Conservation (phyloP, 1,140 invertebrate genomes). For the Dreissena polymorpha region DNA sequence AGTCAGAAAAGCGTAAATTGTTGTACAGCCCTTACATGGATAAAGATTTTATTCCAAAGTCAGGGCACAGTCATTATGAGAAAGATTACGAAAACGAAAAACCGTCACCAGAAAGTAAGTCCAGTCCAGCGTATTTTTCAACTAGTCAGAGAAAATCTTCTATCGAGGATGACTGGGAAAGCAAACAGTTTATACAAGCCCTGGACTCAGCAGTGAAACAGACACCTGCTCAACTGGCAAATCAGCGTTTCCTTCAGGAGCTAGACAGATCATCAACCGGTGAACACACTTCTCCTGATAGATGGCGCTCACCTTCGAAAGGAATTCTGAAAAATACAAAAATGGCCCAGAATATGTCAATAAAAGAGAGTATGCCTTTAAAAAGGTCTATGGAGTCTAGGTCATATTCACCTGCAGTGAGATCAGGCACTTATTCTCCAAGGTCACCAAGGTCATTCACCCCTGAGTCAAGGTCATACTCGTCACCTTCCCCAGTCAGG, state of each 20-base stretch:
- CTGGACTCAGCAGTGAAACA: slow-evolving; percentile 59
- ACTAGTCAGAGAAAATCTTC: slow-evolving; percentile 30
- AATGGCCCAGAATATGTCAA: slow-evolving; percentile 62
- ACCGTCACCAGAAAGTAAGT: slow-evolving; percentile 30
- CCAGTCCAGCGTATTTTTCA: not conserved
- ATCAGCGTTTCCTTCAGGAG: slow-evolving; percentile 45
- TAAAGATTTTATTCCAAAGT: slow-evolving; percentile 44
- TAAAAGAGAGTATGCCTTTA: slow-evolving; percentile 56
- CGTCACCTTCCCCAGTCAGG: not conserved
- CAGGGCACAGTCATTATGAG: slow-evolving; percentile 19
- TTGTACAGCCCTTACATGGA: slow-evolving; percentile 53
- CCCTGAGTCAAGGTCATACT: slow-evolving; percentile 36
- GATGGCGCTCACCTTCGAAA: slow-evolving; percentile 49
- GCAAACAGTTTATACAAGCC: slow-evolving; percentile 60
- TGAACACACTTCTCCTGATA: not conserved
- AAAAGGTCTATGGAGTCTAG: slow-evolving; percentile 50
- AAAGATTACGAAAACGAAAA: slow-evolving; percentile 49
- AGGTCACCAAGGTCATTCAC: slow-evolving; percentile 42
- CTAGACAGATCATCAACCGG: slow-evolving; percentile 38
- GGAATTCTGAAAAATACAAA: slow-evolving; percentile 67
- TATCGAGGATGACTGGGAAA: slow-evolving; percentile 41
- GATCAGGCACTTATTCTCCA: slow-evolving; percentile 33
- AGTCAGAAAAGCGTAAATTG: slow-evolving; percentile 19
- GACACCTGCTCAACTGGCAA: slow-evolving; percentile 41
- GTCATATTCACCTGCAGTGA: slow-evolving; percentile 54